Base-by-base conservation (phyloP, 2,113 vertebrate species). In the Alectura lathami region DNA sequence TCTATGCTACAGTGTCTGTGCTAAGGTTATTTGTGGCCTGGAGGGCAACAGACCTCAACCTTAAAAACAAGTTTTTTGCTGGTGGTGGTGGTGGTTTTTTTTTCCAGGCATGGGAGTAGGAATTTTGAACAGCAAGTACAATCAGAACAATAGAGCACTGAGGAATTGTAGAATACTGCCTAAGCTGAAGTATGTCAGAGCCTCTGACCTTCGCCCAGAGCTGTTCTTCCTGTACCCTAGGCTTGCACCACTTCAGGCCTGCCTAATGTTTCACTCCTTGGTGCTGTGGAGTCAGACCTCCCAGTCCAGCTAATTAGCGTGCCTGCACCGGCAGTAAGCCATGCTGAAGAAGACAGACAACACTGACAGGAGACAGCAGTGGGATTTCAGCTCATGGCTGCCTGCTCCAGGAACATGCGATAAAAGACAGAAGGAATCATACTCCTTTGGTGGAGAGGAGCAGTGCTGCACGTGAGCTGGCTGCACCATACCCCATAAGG, bases 31-130 rank as follows among this genome's bases (percentile, higher is more conserved):
- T 50, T 38, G 63, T 42, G 36, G 68, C 38, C 56, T 86, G 38
- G 53, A 92, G 23, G 34, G 22, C 36, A 68, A 60, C 21, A 74
- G 27, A 88, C 13, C 56, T 78, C 76, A 69, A 83, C 75, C 40
- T 89, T 76, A 69, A 48, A 84, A 89, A 86, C 23, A 80, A 60
- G 30, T n/a, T n/a, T n/a, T n/a, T n/a, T n/a, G n/a, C n/a, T n/a
- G n/a, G n/a, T n/a, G n/a, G n/a, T n/a, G n/a, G n/a, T n/a, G n/a
- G 76, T 48, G 17, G 17, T 12, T 38, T 50, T 86, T 79, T 53
- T 53, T 53, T 53, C 50, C 14, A 51, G 48, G 34, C 21, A 6
- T 60, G 4, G 34, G 11, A 70, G 6, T 17, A 69, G 8, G 6
- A 11, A 36, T 80, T 81, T 90, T 54, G 45, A 70, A 50, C 36